These are phyloP conservation scores for Lepisosteus osseus DNA, from an alignment of 2,113 vertebrate genomes.

Conservation along the genomic window DNA sequence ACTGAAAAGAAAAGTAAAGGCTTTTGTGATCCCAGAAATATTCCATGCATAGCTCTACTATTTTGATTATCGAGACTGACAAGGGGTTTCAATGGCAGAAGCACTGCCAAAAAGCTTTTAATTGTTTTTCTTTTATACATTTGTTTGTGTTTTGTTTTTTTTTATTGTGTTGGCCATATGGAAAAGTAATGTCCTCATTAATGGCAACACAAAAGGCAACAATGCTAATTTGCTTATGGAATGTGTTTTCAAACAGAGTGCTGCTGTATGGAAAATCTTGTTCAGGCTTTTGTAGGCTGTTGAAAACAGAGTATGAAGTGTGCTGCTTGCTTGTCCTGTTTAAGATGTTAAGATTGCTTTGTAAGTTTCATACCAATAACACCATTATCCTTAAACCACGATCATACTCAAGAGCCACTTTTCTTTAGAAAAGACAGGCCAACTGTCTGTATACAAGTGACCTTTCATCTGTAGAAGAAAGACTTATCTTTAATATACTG, in stretches of 20 bases:
- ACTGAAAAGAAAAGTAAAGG: background rate
- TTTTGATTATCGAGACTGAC: background rate
- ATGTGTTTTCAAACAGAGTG: background rate
- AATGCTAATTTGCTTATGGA: background rate
- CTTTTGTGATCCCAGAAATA: background rate
- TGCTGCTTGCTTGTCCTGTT: background rate
- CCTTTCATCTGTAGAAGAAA: constrained; percentile 12
- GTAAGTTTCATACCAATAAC: too few relatives aligned
- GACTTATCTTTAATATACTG: background rate
- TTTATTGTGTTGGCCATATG: constrained; percentile 22
- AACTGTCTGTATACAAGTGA: constrained; percentile 13
- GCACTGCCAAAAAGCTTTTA: constrained; percentile 2
- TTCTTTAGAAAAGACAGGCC: background rate
- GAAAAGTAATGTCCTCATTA: constrained; percentile 13
- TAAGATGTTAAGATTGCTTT: background rate
- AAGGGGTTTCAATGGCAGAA: constrained; percentile 1
- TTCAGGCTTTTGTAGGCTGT: background rate
- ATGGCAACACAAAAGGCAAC: background rate
- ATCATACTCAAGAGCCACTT: constrained; percentile 5
- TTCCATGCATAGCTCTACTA: constrained; percentile 5
- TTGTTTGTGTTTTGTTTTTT: background rate
- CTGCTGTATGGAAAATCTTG: background rate
- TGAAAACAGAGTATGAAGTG: constrained; percentile 12
- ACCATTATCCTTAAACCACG: too few relatives aligned
- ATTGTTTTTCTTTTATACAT: constrained; percentile 4